A percentile compares a stretch with the other conserved stretches of the same genome.
Evolutionary conservation across 2,797 vertebrate species (phyloP).

Genomic region (Crocidura indochinensis): DNA sequence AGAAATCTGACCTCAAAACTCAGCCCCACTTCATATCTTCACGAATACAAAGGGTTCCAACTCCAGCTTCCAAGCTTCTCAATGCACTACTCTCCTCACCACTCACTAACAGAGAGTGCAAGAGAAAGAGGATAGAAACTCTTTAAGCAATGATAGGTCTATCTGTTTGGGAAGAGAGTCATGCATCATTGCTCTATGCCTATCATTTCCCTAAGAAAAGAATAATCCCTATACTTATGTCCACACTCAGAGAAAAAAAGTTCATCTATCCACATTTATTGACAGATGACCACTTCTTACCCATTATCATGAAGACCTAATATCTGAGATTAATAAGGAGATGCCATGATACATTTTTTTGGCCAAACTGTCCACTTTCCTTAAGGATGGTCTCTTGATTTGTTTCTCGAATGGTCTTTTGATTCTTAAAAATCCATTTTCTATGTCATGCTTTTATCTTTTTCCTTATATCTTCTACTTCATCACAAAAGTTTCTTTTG

Average conservation of each 20-base stretch:
- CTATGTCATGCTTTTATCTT: not conserved
- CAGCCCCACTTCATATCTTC: slow-evolving; percentile 5
- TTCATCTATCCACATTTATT: not conserved
- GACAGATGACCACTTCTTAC: not conserved
- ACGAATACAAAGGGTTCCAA: not conserved
- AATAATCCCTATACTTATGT: not conserved
- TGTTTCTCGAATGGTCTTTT: slow-evolving; percentile 19
- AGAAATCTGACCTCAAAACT: slow-evolving; percentile 40
- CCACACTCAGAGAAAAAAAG: not conserved
- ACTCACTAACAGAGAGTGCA: not conserved
- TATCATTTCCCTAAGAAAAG: not conserved
- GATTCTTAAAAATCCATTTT: slow-evolving; percentile 25
- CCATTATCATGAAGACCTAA: not conserved
- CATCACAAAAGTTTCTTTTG: not conserved
- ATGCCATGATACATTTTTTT: not conserved
- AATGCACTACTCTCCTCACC: not conserved
- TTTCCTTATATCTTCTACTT: not conserved
- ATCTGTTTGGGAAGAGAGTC: not conserved
- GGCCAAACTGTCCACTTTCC: not conserved
- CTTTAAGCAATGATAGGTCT: not conserved
- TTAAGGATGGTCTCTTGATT: not conserved
- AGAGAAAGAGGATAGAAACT: not conserved
- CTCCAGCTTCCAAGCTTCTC: not conserved
- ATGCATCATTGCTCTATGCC: not conserved
- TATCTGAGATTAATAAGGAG: not conserved